phyloP scores from a whole-genome alignment of 2,797 vertebrate genomes.

The Acestrorhynchus altus region DNA sequence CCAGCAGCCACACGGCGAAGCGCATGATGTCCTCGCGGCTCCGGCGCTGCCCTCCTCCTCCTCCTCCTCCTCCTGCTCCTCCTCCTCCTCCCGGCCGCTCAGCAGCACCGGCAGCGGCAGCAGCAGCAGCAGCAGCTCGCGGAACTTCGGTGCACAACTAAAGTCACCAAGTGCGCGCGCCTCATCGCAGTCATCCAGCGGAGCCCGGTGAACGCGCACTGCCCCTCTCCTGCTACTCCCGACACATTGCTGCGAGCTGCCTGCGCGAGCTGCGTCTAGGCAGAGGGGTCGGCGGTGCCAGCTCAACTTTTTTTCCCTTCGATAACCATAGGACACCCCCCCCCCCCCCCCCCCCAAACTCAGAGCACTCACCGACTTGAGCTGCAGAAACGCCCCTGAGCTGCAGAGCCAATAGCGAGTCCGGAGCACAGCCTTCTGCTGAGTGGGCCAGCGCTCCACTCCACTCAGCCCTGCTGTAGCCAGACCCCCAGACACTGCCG shows the following conservation, averaged over 20 bases:
- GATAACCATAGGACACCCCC: conserved; percentile 76
- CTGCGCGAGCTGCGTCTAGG: conserved; percentile 69
- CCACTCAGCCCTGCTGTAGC: background rate
- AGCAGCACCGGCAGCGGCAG: conserved; percentile 10
- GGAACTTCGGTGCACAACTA: background rate
- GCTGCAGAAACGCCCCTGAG: conserved; percentile 59
- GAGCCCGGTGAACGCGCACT: conserved; percentile 52
- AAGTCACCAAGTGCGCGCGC: conserved; percentile 72
- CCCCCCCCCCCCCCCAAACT: conserved; percentile 70
- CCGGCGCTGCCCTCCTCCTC: conserved; percentile 58
- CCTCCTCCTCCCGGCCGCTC: conserved; percentile 67
- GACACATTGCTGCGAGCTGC: conserved; percentile 46
- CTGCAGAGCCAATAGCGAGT: conserved; percentile 72
- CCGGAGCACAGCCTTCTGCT: conserved; percentile 55
- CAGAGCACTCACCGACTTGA: conserved; percentile 62
- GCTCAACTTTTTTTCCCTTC: conserved; percentile 71
- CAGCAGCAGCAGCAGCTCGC: conserved; percentile 73
- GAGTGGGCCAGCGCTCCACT: background rate
- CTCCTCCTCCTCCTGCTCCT: conserved; percentile 57
- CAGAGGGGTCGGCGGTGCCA: conserved; percentile 76
- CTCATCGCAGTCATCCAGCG: conserved; percentile 74
- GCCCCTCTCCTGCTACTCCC: conserved; percentile 57
- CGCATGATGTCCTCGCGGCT: conserved; percentile 83
- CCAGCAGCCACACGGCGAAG: conserved; percentile 83
- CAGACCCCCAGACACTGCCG: background rate